Evolutionary conservation across 2,888 invertebrate species (phyloP).

Genomic region (Sinhomidia bicolor): DNA sequence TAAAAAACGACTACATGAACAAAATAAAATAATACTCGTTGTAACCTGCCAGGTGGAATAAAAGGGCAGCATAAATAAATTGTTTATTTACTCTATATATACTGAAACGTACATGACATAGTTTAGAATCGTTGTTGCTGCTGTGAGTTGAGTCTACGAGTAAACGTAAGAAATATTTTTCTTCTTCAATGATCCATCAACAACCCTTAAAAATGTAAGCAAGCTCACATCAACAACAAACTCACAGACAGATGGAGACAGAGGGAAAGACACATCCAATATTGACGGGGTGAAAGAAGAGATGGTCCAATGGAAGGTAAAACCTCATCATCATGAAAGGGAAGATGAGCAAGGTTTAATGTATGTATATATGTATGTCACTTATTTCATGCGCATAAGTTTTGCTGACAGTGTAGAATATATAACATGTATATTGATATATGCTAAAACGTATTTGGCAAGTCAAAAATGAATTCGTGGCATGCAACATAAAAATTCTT

Average conservation of each 20-base stretch:
- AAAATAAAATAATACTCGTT: neutral
- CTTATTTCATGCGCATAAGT: too few species aligned
- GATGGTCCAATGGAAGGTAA: neutral
- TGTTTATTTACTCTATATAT: slow-evolving; percentile 9
- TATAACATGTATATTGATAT: neutral
- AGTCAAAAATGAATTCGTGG: neutral
- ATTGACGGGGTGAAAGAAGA: too few species aligned
- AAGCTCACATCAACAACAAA: neutral
- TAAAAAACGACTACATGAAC: neutral
- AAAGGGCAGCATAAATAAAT: slow-evolving; percentile 2
- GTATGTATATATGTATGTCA: neutral
- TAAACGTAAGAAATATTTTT: too few species aligned
- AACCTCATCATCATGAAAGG: neutral
- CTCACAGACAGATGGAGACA: neutral
- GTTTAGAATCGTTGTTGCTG: neutral
- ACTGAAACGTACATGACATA: neutral
- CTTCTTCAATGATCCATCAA: too few species aligned
- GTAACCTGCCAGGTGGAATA: neutral
- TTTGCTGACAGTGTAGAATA: too few species aligned
- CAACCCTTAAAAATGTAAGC: neutral
- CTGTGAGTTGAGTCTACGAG: neutral
- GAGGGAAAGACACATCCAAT: neutral
- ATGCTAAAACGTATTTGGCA: neutral
- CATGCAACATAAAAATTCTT: neutral
- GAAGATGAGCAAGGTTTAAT: neutral